Evolutionary conservation across 2,888 invertebrate species (phyloP), one percentile per base, ranked within the genome.

Genomic region (Euplexia lucipara): DNA sequence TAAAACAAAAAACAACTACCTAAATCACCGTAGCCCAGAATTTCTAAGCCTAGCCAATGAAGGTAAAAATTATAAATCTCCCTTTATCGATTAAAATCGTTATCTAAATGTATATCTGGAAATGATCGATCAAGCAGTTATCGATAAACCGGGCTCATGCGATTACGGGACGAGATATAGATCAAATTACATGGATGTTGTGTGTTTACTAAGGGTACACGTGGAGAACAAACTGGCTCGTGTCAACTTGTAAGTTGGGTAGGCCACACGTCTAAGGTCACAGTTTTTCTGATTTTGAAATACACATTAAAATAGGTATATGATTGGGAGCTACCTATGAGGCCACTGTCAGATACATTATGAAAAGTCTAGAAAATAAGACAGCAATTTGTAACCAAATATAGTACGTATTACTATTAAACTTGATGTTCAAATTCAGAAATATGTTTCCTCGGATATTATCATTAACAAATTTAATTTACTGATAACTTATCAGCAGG

Each of bases 41-140:
- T 84, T 83, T 79, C 80, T 80, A 81, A 82, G 70, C 79, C 61
- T 67, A 53, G 54, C 61, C 67, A 57, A 63, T 68, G 79, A 82
- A 83, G 80, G 83, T 83, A 86, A 83, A 77, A 87, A 88, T 85
- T 89, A 86, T 89, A 90, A 90, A 90, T 90, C 90, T 89, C 82
- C 82, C 83, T 77, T 67, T 73, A 67, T 79, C 81, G 92, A 93
- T 93, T 92, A 90, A 75, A 83, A 91, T 89, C 85, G 79, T 86
- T 92, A 94, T 94, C 94, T 84, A 76, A 83, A 83, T 83, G 80
- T 84, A 84, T 91, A 93, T 92, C 91, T 81, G 60, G 78, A 84
- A 87, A 88, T 87, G 89, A 94, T 94, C 93, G 92, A 94, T 94
- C 93, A 94, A 89, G 79, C 73, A 69, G 83, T 84, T 93, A 91